Evolutionary conservation across 2,113 vertebrate genomes (phyloP).

Genomic region (Oryzias melastigma): DNA sequence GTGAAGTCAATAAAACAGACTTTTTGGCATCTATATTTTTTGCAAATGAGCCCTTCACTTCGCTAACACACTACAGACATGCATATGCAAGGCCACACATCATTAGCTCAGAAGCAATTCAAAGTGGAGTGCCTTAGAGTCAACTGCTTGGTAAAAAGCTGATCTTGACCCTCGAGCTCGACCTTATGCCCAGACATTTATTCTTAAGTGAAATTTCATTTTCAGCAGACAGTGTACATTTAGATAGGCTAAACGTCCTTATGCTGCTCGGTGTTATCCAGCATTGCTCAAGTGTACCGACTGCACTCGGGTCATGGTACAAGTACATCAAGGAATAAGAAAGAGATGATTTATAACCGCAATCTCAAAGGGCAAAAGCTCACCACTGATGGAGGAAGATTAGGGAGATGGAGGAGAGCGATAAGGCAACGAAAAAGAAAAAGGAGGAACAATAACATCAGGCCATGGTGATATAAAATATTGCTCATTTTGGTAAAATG

Average conservation of each 20-base stretch:
- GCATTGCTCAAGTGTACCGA: constrained; percentile 32
- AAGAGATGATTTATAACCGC: constrained; percentile 19
- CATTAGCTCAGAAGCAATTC: constrained; percentile 53
- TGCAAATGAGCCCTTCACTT: constrained; percentile 3
- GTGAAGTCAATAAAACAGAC: not conserved
- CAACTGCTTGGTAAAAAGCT: constrained; percentile 49
- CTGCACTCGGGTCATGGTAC: constrained; percentile 18
- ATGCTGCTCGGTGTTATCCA: constrained; percentile 23
- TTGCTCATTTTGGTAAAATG: not conserved
- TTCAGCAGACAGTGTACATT: constrained; percentile 53
- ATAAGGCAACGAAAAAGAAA: constrained; percentile 10
- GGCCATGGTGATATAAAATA: not conserved
- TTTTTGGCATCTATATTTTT: constrained; percentile 1
- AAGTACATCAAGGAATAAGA: constrained; percentile 4
- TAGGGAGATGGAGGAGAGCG: constrained; percentile 17
- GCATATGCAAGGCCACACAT: constrained; percentile 36
- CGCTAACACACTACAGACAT: constrained; percentile 6
- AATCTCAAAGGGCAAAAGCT: constrained; percentile 32
- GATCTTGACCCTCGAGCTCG: constrained; percentile 59
- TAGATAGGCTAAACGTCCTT: constrained; percentile 39
- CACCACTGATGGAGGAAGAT: constrained; percentile 16
- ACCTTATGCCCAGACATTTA: constrained; percentile 64
- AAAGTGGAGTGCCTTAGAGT: constrained; percentile 44
- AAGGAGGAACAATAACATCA: not conserved
- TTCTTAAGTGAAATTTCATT: constrained; percentile 69